Percentiles rank a stretch among this genome's conserved stretches.
Evolutionary conservation across 2,113 vertebrate genomes (phyloP).

Genomic region (Heloderma charlesbogerti): DNA sequence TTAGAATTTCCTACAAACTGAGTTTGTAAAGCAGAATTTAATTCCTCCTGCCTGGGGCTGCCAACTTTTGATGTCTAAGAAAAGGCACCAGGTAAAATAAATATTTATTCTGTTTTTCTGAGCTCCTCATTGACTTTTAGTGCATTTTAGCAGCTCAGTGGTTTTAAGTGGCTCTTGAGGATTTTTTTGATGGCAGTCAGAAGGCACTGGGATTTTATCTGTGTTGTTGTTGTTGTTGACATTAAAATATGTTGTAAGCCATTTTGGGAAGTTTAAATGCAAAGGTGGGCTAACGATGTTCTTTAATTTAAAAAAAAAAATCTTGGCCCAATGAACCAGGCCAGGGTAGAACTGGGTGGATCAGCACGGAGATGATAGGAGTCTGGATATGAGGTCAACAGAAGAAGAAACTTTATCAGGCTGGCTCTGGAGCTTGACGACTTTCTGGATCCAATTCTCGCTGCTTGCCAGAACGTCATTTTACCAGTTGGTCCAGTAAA

Average conservation of each 20-base stretch:
- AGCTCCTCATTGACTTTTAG: not conserved
- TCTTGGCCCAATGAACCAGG: not conserved
- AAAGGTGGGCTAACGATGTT: not conserved
- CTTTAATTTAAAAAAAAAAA: not conserved
- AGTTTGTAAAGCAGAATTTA: not conserved
- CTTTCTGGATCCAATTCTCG: not conserved
- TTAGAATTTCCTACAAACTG: not conserved
- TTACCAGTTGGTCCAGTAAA: not conserved
- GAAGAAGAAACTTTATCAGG: not conserved
- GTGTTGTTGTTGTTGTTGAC: not conserved
- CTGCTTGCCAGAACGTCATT: not conserved
- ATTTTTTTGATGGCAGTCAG: not conserved
- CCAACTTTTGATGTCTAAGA: not conserved
- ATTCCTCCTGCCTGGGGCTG: not conserved
- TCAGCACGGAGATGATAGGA: too few species aligned
- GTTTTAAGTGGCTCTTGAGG: slow-evolving; percentile 13
- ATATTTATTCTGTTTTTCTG: not conserved
- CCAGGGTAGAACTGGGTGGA: not conserved
- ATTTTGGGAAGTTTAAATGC: not conserved
- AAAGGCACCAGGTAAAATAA: slow-evolving; percentile 1
- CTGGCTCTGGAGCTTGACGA: not conserved
- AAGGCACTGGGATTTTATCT: not conserved
- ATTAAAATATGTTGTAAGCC: not conserved
- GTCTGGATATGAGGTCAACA: not conserved
- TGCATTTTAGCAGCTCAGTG: not conserved